Conservation (phyloP, 1,140 invertebrate species). For the Platyura marginata region DNA sequence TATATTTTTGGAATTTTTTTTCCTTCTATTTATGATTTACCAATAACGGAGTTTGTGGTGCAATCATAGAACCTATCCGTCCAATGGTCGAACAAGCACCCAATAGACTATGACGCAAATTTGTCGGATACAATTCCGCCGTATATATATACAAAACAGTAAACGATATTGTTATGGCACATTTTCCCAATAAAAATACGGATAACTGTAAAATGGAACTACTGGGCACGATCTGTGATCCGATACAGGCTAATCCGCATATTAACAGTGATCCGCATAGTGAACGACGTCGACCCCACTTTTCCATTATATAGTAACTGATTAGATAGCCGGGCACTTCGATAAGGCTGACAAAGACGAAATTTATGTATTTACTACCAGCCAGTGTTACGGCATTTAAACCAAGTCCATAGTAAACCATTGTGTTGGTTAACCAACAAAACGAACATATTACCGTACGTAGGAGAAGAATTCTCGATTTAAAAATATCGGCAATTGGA, state of each 20-base stretch:
- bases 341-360: constrained; percentile 32
- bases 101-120: constrained; percentile 37
- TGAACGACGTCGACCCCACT: constrained; percentile 38
- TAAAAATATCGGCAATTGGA: too few species aligned
- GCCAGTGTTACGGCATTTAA: constrained; percentile 43
- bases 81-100: constrained; percentile 47
- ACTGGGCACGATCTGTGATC: not conserved
- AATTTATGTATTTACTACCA: constrained; percentile 39
- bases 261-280: constrained; percentile 31
- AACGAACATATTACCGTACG: not conserved
- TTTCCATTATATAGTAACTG: constrained; percentile 16
- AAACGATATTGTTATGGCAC: constrained; percentile 48
- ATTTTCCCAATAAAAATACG: constrained; percentile 54
- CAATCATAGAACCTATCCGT: constrained; percentile 42
- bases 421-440: constrained; percentile 7
- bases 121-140: constrained; percentile 49
- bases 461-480: not conserved
- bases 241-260: not conserved
- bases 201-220: not conserved
- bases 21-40: too few species aligned
- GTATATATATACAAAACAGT: constrained; percentile 49
- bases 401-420: constrained; percentile 48
- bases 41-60: constrained; percentile 38
- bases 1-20: too few species aligned
- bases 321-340: constrained; percentile 36